A percentile compares a stretch with the other conserved stretches of the same genome.
Evolutionary conservation across 2,113 vertebrate genomes (phyloP).

Genomic region (Pseudolaguvia tuberculata): DNA sequence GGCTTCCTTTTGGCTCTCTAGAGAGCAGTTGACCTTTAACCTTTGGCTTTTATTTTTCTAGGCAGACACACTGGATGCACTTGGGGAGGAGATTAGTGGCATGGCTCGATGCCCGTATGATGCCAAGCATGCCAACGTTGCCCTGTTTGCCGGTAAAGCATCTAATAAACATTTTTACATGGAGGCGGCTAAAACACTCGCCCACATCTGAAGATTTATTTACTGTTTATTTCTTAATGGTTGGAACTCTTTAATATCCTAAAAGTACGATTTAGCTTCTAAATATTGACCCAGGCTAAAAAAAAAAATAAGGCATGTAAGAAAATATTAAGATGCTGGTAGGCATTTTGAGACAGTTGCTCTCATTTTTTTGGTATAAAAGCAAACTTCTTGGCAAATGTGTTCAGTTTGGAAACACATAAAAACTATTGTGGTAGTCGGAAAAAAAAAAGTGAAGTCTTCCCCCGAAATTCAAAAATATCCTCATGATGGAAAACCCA

Average conservation of each 20-base stretch:
- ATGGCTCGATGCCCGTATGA: slow-evolving; percentile 98
- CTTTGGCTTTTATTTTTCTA: slow-evolving; percentile 55
- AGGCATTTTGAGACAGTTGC: slow-evolving; percentile 29
- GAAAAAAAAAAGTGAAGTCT: slow-evolving; percentile 36
- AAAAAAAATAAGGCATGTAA: neutral
- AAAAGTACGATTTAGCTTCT: neutral
- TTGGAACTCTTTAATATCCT: neutral
- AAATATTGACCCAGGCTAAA: slow-evolving; percentile 16
- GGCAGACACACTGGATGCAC: slow-evolving; percentile 86
- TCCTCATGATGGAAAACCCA: slow-evolving; percentile 48
- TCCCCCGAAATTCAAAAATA: slow-evolving; percentile 57
- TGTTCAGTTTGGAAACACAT: slow-evolving; percentile 52
- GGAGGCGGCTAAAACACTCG: neutral
- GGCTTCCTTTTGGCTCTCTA: slow-evolving; percentile 15
- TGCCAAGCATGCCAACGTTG: slow-evolving; percentile 94
- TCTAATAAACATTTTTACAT: neutral
- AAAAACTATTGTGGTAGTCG: slow-evolving; percentile 42
- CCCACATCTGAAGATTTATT: neutral
- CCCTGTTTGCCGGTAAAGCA: slow-evolving; percentile 87
- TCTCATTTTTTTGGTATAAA: slow-evolving; percentile 38
- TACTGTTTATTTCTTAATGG: slow-evolving; percentile 13
- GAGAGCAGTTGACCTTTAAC: slow-evolving; percentile 32
- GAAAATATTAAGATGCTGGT: slow-evolving; percentile 1
- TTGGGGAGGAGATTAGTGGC: slow-evolving; percentile 93
- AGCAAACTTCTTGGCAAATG: slow-evolving; percentile 44